A percentile compares a stretch with the other conserved stretches of the same genome.
phyloP scores from a whole-genome alignment of 2,888 invertebrate species.

The Polymixis flavicincta region DNA sequence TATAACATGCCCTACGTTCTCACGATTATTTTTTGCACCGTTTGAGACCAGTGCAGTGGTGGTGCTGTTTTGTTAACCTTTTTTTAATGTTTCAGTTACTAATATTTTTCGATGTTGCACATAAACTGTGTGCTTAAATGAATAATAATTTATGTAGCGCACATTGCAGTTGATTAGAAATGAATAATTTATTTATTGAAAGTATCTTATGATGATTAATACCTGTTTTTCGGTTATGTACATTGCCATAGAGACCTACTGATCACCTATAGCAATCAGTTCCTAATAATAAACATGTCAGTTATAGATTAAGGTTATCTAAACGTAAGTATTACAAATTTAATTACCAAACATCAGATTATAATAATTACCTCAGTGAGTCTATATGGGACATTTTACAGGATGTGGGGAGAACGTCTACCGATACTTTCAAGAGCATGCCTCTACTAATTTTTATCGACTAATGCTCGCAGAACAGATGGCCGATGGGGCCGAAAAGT shows the following conservation, averaged over 20 bases:
- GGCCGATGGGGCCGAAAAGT: too few relatives aligned
- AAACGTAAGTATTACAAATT: constrained; percentile 3
- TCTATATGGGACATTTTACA: not conserved
- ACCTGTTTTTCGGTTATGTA: not conserved
- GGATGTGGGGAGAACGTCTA: too few relatives aligned
- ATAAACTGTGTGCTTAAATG: not conserved
- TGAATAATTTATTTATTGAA: not conserved
- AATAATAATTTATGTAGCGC: not conserved
- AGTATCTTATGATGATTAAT: not conserved
- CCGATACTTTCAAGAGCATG: too few relatives aligned
- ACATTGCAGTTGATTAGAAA: not conserved
- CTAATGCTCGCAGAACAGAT: too few relatives aligned
- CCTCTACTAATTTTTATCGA: too few relatives aligned
- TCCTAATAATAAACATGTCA: not conserved
- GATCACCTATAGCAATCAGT: too few relatives aligned
- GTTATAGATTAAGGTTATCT: constrained; percentile 1
- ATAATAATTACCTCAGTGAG: not conserved
- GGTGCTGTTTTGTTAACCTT: not conserved
- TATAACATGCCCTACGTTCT: not conserved
- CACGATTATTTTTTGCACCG: not conserved
- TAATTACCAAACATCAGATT: not conserved
- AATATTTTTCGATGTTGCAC: not conserved
- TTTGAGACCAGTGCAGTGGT: not conserved
- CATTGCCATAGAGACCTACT: not conserved
- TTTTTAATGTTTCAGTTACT: not conserved